Base-by-base conservation (phyloP, 2,113 vertebrate species). In the Raja brachyura region DNA sequence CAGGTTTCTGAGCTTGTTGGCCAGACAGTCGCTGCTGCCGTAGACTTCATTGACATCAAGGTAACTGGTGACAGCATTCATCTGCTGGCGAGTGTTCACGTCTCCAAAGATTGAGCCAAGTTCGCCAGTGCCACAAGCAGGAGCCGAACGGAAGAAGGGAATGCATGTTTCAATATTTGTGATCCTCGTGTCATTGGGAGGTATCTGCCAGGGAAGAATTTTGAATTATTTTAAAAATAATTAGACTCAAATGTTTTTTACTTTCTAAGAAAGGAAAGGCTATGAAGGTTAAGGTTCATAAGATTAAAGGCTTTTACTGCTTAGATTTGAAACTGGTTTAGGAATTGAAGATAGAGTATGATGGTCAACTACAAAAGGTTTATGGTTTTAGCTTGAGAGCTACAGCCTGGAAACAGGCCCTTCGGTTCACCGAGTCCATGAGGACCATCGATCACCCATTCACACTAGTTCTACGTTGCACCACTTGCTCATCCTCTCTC, bases 11-110 rank as follows among this genome's bases (percentile, higher is more conserved):
- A 97, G 96, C 3, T 4, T 20, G 5, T 73, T 93, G 2, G 96
- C 96, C 0, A 95, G 94, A 16, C 93, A 93, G 0, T 96, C 96
- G 0, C 96, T 95, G 0, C 96, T 95, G 73, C 96, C 96, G 0
- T 97, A 97, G 81, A 97, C 95, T 93, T 96, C 96, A 22, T 95
- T 85, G 3, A 94, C 94, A 79, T 97, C 97, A 81, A 97, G 93
- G 95, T 95, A 97, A 68, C 96, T 93, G 0, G 97, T 97, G 93
- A 97, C 93, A 0, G 95, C 0, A 14, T 97, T 97, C 77, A 97
- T 90, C 88, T 90, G 88, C 25, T 56, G 33, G 22, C 70, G 86
- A 28, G n/a, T 39, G 16, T 39, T 66, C 2, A 66, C 0, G 5
- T 78, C 75, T 33, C 48, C 74, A 7, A 78, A 78, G 6, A 59